Evolutionary conservation across 2,888 invertebrate genomes (phyloP).

Genomic region (Myathropa florea): DNA sequence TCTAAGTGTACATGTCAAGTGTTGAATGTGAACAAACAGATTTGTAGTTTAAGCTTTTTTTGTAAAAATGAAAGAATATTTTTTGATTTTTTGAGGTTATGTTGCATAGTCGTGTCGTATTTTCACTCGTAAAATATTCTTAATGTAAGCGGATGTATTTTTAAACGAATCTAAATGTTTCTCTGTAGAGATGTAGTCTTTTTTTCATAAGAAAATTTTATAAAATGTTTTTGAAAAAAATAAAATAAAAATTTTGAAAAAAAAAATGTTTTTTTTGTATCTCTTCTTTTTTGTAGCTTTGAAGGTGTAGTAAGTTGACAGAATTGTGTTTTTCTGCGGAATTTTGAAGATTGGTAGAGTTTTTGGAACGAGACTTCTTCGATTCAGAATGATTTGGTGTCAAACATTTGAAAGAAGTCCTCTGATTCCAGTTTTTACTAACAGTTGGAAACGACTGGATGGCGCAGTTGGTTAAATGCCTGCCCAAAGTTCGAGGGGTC

Average conservation of each 20-base stretch:
- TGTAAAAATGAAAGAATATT: neutral
- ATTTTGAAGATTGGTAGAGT: too few relatives aligned
- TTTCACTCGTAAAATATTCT: neutral
- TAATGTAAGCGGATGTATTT: neutral
- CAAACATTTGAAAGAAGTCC: too few relatives aligned
- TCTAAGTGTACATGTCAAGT: constrained; percentile 63
- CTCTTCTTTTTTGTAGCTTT: neutral
- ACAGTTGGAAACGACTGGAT: too few relatives aligned
- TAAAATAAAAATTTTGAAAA: neutral
- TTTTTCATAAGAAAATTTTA: neutral
- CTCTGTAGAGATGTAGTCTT: neutral
- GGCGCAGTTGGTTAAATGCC: too few relatives aligned
- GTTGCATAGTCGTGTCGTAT: neutral
- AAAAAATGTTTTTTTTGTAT: neutral
- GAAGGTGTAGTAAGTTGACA: neutral
- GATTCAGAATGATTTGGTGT: too few relatives aligned
- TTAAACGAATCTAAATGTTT: neutral
- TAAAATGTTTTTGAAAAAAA: neutral
- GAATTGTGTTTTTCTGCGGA: neutral
- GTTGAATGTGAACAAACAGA: constrained; percentile 25
- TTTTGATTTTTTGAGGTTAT: constrained; percentile 1
- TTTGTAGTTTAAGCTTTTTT: constrained; percentile 43
- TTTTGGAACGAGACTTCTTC: too few relatives aligned
- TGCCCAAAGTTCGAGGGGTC: too few relatives aligned
- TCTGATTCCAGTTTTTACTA: too few relatives aligned